Evolutionary conservation across 2,113 vertebrate genomes (phyloP).

Genomic region (Psephotus haematonotus): DNA sequence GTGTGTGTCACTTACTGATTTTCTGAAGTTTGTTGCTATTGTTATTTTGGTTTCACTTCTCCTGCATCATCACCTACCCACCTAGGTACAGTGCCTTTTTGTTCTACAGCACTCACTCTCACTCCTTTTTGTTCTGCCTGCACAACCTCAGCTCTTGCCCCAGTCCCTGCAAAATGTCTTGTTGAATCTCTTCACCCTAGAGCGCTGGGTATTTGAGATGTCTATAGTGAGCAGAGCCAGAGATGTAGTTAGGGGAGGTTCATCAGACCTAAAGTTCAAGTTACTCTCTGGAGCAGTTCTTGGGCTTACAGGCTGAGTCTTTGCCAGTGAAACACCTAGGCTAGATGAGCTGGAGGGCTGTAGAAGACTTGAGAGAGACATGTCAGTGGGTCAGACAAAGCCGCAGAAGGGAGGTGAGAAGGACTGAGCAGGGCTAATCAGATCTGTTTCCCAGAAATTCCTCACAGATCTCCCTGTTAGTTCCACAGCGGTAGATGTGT

Average conservation of each 20-base stretch:
- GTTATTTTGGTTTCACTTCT: neutral
- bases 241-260: neutral
- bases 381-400: neutral
- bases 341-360: neutral
- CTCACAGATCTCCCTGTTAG: neutral
- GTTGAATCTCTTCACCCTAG: neutral
- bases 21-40: neutral
- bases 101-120: neutral
- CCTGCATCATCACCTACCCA: neutral
- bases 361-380: neutral
- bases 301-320: neutral
- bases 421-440: neutral
- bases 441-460: neutral
- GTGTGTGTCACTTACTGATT: neutral
- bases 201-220: neutral
- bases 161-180: neutral
- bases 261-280: neutral
- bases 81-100: neutral
- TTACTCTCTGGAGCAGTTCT: neutral
- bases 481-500: neutral
- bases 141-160: neutral
- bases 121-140: neutral
- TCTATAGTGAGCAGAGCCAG: neutral
- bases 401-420: neutral
- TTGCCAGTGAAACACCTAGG: neutral